phyloP scores from a whole-genome alignment of 2,113 vertebrate genomes.

The Nothocercus julius region DNA sequence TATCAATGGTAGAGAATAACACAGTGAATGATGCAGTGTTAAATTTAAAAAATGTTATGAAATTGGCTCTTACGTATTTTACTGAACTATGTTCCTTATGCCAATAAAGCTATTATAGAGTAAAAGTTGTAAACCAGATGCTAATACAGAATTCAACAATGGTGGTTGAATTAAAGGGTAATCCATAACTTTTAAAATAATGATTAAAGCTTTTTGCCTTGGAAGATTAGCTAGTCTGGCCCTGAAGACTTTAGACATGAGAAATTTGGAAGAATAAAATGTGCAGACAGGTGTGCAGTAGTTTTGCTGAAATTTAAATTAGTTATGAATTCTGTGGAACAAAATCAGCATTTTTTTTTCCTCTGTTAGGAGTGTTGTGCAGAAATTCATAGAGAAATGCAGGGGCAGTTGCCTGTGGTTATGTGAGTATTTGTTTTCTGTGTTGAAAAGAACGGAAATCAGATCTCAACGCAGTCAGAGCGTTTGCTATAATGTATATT shows the following conservation, averaged over 20 bases:
- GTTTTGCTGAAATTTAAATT: constrained; percentile 54
- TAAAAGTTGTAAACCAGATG: background rate
- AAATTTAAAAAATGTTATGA: background rate
- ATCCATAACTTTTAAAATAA: background rate
- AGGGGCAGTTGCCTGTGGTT: background rate
- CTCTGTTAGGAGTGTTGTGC: background rate
- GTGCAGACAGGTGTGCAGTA: constrained; percentile 23
- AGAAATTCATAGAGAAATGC: background rate
- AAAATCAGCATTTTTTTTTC: background rate
- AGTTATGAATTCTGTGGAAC: constrained; percentile 1
- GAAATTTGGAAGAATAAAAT: background rate
- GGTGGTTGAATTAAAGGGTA: background rate
- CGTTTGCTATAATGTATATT: background rate
- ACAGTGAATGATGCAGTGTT: background rate
- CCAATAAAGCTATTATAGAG: background rate
- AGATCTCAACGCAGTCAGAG: background rate
- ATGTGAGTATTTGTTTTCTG: background rate
- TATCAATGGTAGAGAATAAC: background rate
- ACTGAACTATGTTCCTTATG: background rate
- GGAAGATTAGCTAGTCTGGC: background rate
- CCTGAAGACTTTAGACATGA: background rate
- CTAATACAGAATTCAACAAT: background rate
- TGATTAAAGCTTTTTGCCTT: background rate
- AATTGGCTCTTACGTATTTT: background rate
- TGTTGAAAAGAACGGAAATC: background rate